Conservation (phyloP, 1,140 invertebrate species). For the Hyposmocoma kahamanoa region DNA sequence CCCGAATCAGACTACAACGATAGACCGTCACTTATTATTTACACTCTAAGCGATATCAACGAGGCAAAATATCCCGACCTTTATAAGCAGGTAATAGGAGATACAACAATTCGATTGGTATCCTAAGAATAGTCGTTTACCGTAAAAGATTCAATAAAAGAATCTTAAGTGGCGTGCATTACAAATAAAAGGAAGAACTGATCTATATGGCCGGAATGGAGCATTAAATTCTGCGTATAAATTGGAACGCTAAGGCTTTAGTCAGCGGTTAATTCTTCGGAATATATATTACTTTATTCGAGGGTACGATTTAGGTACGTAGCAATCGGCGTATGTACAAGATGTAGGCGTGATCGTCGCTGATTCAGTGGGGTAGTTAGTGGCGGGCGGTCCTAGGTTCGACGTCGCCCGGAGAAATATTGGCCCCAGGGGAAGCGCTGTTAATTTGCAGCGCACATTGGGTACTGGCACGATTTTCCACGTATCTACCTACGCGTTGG, state of each 20-base stretch:
- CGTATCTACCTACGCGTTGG: conserved; percentile 30
- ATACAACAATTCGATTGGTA: no score
- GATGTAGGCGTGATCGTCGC: conserved; percentile 68
- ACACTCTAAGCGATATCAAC: no score
- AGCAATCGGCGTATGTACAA: conserved; percentile 66
- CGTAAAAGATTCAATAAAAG: no score
- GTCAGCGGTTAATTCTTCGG: conserved; percentile 33
- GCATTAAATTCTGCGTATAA: not conserved
- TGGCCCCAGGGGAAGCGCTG: conserved; percentile 54
- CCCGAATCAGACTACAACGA: no score
- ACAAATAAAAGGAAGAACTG: no score
- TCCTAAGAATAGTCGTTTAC: no score
- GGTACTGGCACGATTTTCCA: conserved; percentile 51
- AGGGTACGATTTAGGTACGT: conserved; percentile 41
- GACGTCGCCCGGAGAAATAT: conserved; percentile 63
- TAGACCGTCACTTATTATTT: no score
- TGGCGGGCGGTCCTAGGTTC: conserved; percentile 60
- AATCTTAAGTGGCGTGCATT: no score
- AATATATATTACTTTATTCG: conserved; percentile 48
- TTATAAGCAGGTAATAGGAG: no score
- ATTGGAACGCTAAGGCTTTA: conserved; percentile 21
- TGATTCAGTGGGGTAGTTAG: conserved; percentile 68
- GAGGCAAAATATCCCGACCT: no score
- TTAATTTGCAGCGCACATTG: conserved; percentile 60
- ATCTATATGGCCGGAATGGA: not conserved